phyloP scores from a whole-genome alignment of 2,113 vertebrate species.

The Motacilla alba region DNA sequence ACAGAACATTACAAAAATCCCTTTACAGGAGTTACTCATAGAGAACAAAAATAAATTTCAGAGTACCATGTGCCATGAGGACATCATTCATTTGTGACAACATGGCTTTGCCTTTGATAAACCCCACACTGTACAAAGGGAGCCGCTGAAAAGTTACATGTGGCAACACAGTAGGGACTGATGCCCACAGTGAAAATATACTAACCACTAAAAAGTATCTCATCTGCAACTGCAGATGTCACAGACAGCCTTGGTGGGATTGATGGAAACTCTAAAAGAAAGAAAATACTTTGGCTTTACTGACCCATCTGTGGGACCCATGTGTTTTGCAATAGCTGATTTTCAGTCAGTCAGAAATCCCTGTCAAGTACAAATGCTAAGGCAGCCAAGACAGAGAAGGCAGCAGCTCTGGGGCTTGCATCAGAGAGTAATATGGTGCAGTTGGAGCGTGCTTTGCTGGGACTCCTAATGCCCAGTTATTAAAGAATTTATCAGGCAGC shows the following conservation, averaged over 20 bases:
- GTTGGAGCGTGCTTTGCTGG: not conserved
- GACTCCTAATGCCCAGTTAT: not conserved
- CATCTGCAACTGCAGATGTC: slow-evolving; percentile 17
- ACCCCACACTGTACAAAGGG: not conserved
- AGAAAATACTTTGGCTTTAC: not conserved
- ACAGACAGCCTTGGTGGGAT: not conserved
- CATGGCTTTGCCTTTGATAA: slow-evolving; percentile 7
- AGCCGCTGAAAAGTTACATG: slow-evolving; percentile 12
- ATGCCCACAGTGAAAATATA: slow-evolving; percentile 24
- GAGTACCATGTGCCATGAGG: not conserved
- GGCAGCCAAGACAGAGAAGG: not conserved
- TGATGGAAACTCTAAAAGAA: not conserved
- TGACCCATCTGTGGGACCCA: not conserved
- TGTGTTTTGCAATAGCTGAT: not conserved
- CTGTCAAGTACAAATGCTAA: not conserved
- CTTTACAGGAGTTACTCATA: slow-evolving; percentile 12
- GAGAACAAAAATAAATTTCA: slow-evolving; percentile 1
- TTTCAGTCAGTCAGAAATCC: not conserved
- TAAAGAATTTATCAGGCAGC: not conserved
- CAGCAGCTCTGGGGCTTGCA: not conserved
- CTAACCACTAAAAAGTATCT: slow-evolving; percentile 3
- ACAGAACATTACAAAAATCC: not conserved
- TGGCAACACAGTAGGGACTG: not conserved
- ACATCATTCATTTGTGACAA: not conserved
- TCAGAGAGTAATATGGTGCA: not conserved